Conservation (phyloP, 2,113 vertebrate species). For the Strix uralensis region DNA sequence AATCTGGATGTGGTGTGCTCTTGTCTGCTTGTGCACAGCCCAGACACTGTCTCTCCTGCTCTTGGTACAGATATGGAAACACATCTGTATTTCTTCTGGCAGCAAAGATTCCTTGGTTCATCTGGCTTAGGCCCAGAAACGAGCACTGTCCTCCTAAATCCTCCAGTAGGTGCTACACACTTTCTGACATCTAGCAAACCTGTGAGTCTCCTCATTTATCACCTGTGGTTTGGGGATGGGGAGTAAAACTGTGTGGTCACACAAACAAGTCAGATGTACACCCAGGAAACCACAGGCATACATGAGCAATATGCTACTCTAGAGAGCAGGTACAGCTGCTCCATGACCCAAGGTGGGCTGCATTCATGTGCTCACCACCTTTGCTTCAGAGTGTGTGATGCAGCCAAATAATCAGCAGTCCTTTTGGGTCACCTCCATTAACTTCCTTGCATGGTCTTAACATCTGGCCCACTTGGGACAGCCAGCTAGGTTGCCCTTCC, state of each 20-base stretch:
- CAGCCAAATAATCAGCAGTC: neutral
- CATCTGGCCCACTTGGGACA: neutral
- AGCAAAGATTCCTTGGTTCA: neutral
- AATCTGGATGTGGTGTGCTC: neutral
- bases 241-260: neutral
- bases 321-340: neutral
- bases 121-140: neutral
- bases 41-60: neutral
- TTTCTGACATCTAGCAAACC: neutral
- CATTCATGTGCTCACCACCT: fast-evolving
- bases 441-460: neutral
- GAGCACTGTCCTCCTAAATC: neutral
- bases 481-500: neutral
- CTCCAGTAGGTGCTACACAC: neutral
- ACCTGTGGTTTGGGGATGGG: neutral
- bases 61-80: neutral
- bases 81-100: neutral
- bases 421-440: neutral
- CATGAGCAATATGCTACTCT: neutral
- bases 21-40: neutral
- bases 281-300: neutral
- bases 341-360: neutral
- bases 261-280: neutral
- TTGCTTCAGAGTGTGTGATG: fast-evolving
- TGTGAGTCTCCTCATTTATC: neutral